Evolutionary conservation across 1,140 invertebrate species (phyloP), one percentile per base, ranked within the genome.

Genomic region (Drosophila tristis): DNA sequence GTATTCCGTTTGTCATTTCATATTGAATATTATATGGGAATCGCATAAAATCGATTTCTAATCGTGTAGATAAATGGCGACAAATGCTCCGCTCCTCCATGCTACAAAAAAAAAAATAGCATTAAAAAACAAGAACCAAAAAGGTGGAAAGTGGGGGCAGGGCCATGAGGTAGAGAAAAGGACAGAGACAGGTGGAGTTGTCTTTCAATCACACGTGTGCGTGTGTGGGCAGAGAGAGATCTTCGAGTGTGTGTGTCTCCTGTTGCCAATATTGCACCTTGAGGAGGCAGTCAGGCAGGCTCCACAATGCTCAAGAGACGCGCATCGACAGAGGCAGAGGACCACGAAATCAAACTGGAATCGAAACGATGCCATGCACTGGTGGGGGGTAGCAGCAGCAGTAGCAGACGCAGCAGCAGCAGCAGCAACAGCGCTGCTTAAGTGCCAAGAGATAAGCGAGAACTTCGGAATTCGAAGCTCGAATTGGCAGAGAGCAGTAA

Each of bases 51-150:
- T 86, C 82, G 82, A 86, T 86, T 86, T 86, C 82, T 86, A 86
- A 86, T 86, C 82, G 82, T 86, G 82, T 86, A 86, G 82, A 86
- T 86, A 86, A 86, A 87, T 86, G 82, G 82, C 82, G 82, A 86
- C 82, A 86, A 86, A 87, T 82, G 82, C 82, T 86, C 15, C 16
- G 3, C 50, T 15, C 42, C 25, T 5, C 43, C n/a, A 4, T 31
- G 48, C 49, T 47, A 50, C 25, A 48, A 4, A 29, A 29, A 29
- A 29, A 29, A 11, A 9, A 35, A 35, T 2, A 35, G 31, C 8
- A 35, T 20, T 20, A 35, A 11, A 35, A 35, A 35, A 11, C 8
- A 35, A 11, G 4, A 35, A 35, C 31, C 31, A 35, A 9, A 2
- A 35, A 35, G 9, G 31, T 11, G 2, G 31, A 31, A 31, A 8